Base-by-base conservation (phyloP, 2,797 vertebrate species). In the Rhinogobio ventralis region DNA sequence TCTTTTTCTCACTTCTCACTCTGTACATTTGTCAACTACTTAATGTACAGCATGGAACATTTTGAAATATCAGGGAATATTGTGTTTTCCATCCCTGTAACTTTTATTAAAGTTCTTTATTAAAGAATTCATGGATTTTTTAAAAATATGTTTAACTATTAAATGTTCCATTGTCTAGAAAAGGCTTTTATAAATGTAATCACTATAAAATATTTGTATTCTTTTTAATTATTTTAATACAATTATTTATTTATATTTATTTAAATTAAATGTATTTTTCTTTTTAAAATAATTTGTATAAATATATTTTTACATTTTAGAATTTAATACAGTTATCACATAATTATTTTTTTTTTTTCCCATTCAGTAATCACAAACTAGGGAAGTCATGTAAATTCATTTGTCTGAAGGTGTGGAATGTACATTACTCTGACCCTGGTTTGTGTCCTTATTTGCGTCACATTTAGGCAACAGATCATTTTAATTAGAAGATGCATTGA, bases 401-500 rank as follows among this genome's bases (percentile, higher is more conserved):
- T 62, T 55, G 7, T 60, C 5, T 14, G 39, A 55, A 66, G 5
- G 49, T 82, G 75, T 71, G 33, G 67, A 60, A 84, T 68, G 15
- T 30, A 55, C 33, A 77, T 77, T 42, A 71, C 39, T 69, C 11
- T 78, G 64, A 84, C 46, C 81, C 82, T 67, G 64, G 78, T 81
- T 82, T 90, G 82, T 85, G 82, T 78, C 81, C 62, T 55, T 88
- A 76, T 87, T 79, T 79, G 71, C 64, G 64, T 74, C 76, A 85
- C 69, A 82, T 81, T 87, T 73, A 83, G 82, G 81, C 86, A 89
- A 79, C 83, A 85, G 83, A 89, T 89, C 87, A 86, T 90, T 88
- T 85, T 90, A 91, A 90, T 91, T 89, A 91, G 88, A 86, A 81
- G 79, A 86, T 86, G 85, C 71, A 90, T 80, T 85, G 81, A 87